Conservation (phyloP, 2,797 vertebrate genomes). For the Bryconaethiops microstoma region DNA sequence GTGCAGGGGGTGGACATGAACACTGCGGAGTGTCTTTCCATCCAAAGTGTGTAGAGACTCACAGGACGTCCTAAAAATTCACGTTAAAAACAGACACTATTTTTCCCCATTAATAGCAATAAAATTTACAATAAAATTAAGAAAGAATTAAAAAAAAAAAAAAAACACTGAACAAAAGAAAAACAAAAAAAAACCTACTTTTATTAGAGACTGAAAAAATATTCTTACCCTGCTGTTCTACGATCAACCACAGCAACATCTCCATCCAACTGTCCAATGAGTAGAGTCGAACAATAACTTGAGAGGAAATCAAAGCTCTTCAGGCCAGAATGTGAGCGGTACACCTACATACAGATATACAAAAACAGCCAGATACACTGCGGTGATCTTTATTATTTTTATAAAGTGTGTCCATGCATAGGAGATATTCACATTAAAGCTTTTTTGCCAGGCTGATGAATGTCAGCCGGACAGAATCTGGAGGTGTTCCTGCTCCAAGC, state of each 20-base stretch:
- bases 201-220: not conserved
- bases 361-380: not conserved
- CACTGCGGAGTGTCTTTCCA: constrained; percentile 71
- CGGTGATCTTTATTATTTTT: too few species aligned
- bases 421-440: too few species aligned
- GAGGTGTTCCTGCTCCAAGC: too few species aligned
- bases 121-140: too few species aligned
- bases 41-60: constrained; percentile 75
- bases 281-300: constrained; percentile 72
- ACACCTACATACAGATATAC: constrained; percentile 74
- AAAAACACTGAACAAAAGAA: too few species aligned
- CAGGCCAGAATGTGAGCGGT: constrained; percentile 68
- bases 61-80: constrained; percentile 61
- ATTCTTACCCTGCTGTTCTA: constrained; percentile 75
- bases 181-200: not conserved
- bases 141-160: too few species aligned
- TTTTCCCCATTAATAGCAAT: not conserved
- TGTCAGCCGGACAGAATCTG: too few species aligned
- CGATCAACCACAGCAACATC: constrained; percentile 79
- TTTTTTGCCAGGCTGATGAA: too few species aligned
- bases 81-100: not conserved
- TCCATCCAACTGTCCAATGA: constrained; percentile 79
- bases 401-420: too few species aligned
- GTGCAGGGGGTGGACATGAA: constrained; percentile 84
- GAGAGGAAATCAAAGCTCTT: constrained; percentile 88